Base-by-base conservation (phyloP, 1,140 invertebrate species). In the Triops cancriformis region DNA sequence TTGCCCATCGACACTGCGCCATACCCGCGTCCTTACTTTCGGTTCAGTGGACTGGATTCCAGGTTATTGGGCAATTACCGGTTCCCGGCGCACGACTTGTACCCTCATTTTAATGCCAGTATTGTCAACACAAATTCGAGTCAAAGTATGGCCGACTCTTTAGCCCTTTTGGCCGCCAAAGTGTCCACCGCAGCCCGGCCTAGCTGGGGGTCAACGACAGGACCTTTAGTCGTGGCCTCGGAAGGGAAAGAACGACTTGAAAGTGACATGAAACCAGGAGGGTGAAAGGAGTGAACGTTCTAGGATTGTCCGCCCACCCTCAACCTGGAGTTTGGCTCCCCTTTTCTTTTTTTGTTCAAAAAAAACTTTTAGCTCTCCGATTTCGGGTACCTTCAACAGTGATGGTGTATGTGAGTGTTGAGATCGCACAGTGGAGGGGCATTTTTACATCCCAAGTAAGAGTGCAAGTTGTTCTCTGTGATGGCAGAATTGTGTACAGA, bases 51-150 rank as follows among this genome's bases (percentile, higher is more conserved):
- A 1, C 51, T 64, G 14, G 51, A 64, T 64, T 64, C 51, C 51
- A 64, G 51, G 51, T 64, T 64, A 64, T 64, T 64, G 51, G 51
- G 51, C 51, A 64, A 64, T 64, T 64, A 64, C 51, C 51, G 51
- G 18, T 64, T 64, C 51, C 51, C 51, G 18, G 51, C 51, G 18
- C 51, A 64, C 51, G 51, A 64, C 51, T 2, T 64, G 11, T 64
- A 64, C 51, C 51, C 51, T 23, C 51, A 64, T 64, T 64, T 64
- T 12, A 64, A 18, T 14, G 51, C 51, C 51, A 64, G 51, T 64
- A 64, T 64, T 23, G 51, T 64, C 51, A 64, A 64, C 51, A 64
- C 51, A n/a, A 64, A 64, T 14, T 23, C 51, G 51, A 64, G 51
- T 23, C 51, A 64, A 64, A 64, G 51, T 64, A 64, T 64, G 51